Percentiles rank a stretch among this genome's conserved stretches.
These are phyloP conservation scores for Chironomus tentans DNA, from an alignment of 2,888 invertebrate species.

Conservation along the genomic window DNA sequence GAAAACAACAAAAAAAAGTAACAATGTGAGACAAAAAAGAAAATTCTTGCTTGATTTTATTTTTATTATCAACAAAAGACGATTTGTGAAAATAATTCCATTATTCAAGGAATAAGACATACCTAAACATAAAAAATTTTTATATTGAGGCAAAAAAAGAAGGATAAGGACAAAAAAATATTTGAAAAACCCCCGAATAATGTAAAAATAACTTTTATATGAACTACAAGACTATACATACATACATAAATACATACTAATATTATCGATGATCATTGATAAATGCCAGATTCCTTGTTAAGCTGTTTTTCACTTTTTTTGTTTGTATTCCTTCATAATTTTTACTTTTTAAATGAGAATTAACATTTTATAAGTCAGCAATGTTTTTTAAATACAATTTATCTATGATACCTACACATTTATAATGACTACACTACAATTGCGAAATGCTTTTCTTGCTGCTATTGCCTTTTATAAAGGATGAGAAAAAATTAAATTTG, in stretches of 20 bases:
- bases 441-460: background rate
- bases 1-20: too few relatives aligned
- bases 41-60: too few relatives aligned
- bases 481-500: background rate
- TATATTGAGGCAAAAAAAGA: background rate
- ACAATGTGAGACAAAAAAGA: background rate
- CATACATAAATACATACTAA: background rate
- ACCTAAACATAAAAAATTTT: too few relatives aligned
- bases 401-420: background rate
- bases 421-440: background rate
- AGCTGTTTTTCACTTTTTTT: background rate
- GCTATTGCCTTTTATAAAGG: slow-evolving; percentile 6
- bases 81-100: background rate
- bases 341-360: background rate
- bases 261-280: background rate
- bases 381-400: background rate
- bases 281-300: slow-evolving; percentile 5
- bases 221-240: background rate
- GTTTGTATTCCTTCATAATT: background rate
- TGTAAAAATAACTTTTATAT: background rate
- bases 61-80: background rate
- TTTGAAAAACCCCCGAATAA: background rate
- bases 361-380: background rate
- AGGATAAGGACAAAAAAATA: background rate
- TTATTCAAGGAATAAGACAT: background rate